Percentiles rank a stretch among this genome's conserved stretches.
Evolutionary conservation across 2,113 vertebrate genomes (phyloP).

Genomic region (Corynorhinus townsendii): DNA sequence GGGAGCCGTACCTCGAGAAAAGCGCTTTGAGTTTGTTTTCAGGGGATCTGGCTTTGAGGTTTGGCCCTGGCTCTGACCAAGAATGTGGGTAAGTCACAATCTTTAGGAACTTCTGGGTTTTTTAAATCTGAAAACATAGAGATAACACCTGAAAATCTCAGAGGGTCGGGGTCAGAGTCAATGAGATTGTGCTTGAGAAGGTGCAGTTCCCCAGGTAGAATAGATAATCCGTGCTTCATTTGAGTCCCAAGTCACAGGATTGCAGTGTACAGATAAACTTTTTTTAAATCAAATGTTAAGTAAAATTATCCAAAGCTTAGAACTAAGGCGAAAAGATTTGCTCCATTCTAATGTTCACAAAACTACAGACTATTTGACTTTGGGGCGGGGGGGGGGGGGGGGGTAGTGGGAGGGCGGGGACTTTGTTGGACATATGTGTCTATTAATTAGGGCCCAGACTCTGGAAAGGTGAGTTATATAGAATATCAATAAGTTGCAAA

Average conservation of each 20-base stretch:
- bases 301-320: background rate
- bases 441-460: background rate
- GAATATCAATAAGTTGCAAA: background rate
- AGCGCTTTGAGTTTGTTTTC: background rate
- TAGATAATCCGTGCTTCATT: background rate
- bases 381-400: rapidly evolving
- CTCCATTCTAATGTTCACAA: background rate
- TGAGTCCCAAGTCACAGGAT: background rate
- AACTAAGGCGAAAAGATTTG: background rate
- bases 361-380: background rate
- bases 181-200: background rate
- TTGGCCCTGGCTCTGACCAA: background rate
- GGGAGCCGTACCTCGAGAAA: background rate
- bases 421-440: background rate
- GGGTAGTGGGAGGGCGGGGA: no score
- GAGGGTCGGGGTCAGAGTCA: background rate
- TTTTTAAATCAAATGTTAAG: background rate
- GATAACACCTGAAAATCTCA: background rate
- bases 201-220: background rate
- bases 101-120: background rate
- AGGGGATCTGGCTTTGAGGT: background rate
- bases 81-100: background rate
- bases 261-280: background rate
- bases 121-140: background rate
- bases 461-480: background rate